These are phyloP conservation scores for Rhopalosiphum nymphaeae DNA, from an alignment of 2,888 invertebrate genomes.

Conservation along the genomic window DNA sequence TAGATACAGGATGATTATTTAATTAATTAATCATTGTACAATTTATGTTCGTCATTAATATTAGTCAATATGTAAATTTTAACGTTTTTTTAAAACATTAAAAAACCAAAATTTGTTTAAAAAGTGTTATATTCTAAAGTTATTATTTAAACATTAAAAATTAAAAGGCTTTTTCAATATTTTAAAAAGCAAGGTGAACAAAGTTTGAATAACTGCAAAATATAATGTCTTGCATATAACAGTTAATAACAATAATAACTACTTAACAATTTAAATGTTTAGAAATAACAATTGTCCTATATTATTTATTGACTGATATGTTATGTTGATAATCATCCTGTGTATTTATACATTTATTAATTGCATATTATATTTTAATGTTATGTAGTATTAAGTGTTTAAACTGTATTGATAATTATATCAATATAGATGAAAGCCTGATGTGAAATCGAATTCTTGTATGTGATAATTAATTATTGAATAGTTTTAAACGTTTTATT, in stretches of 20 bases:
- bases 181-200: neutral
- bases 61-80: neutral
- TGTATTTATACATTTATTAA: neutral
- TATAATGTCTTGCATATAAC: neutral
- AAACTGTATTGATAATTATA: neutral
- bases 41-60: neutral
- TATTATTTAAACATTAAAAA: neutral
- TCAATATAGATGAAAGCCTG: neutral
- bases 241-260: neutral
- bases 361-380: neutral
- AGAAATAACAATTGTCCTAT: neutral
- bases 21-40: neutral
- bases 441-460: neutral
- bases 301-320: neutral
- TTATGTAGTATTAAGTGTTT: neutral
- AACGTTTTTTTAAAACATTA: neutral
- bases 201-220: neutral
- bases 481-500: neutral
- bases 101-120: neutral
- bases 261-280: neutral
- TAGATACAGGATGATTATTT: neutral
- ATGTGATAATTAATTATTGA: neutral
- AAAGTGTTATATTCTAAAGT: neutral
- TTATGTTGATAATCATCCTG: neutral
- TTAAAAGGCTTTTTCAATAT: neutral